Conservation (phyloP, 2,797 vertebrate genomes). For the Rhynchotus rufescens region DNA sequence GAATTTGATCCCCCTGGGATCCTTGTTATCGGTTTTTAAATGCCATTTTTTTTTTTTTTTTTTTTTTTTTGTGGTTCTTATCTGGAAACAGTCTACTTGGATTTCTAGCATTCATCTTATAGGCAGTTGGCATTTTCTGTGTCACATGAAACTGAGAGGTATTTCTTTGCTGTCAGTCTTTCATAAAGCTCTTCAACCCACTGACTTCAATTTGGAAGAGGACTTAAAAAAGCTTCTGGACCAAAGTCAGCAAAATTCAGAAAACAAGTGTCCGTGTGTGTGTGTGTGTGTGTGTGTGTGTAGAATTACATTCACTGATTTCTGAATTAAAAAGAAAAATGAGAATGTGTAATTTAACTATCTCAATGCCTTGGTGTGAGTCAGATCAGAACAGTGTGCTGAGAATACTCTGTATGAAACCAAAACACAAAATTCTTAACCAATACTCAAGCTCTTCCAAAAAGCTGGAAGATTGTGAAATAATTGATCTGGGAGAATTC, state of each 20-base stretch:
- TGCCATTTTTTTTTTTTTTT: conserved; percentile 24
- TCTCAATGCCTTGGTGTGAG: neutral
- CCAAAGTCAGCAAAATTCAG: conserved; percentile 42
- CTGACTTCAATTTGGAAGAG: conserved; percentile 38
- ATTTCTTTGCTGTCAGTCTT: conserved; percentile 49
- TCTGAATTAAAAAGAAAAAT: neutral
- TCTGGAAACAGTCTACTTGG: conserved; percentile 56
- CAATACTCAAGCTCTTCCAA: neutral
- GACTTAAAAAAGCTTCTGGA: conserved; percentile 53
- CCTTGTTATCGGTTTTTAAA: conserved; percentile 74
- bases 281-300: neutral
- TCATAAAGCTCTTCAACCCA: conserved; percentile 35
- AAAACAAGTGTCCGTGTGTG: neutral
- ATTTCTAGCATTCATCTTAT: conserved; percentile 55
- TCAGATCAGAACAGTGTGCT: neutral
- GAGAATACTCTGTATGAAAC: neutral
- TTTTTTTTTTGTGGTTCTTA: conserved; percentile 35
- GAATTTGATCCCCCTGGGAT: conserved; percentile 71
- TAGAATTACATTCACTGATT: conserved; percentile 14
- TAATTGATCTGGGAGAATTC: neutral
- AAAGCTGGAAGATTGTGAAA: neutral
- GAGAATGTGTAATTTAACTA: conserved; percentile 1
- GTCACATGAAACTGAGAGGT: conserved; percentile 23
- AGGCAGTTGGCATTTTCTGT: conserved; percentile 51
- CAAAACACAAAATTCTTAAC: neutral